Evolutionary conservation across 2,888 invertebrate species (phyloP).

Genomic region (Terebella lapidaria): DNA sequence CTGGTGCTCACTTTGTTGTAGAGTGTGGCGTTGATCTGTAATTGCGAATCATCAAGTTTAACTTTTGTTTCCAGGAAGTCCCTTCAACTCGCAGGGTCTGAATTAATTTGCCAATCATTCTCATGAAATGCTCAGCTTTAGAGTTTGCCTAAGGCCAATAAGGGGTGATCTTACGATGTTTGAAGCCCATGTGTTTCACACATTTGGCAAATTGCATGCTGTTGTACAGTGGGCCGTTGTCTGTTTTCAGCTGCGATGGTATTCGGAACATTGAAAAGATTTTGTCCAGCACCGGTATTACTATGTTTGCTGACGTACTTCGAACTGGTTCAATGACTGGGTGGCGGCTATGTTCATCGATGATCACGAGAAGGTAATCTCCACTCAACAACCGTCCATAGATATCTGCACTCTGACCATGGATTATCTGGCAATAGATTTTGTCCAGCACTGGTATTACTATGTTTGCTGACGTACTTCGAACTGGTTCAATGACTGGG

Average conservation of each 20-base stretch:
- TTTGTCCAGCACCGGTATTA: slow-evolving; percentile 18
- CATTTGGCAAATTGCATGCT: slow-evolving; percentile 20
- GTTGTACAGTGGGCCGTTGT: slow-evolving; percentile 6
- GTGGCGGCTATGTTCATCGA: slow-evolving; percentile 25
- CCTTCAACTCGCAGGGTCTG: background rate
- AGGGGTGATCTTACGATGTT: slow-evolving; percentile 21
- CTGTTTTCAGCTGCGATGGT: background rate
- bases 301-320: slow-evolving; percentile 15
- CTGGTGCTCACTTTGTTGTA: background rate
- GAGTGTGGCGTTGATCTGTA: slow-evolving; percentile 7
- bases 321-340: slow-evolving; percentile 23
- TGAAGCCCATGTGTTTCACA: slow-evolving; percentile 21
- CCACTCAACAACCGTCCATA: slow-evolving; percentile 15
- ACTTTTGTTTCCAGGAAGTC: slow-evolving; percentile 6
- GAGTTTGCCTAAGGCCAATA: slow-evolving; percentile 2
- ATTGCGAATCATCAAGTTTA: slow-evolving; percentile 2
- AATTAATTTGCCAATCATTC: slow-evolving; percentile 5
- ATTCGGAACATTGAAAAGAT: slow-evolving; percentile 4
- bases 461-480: slow-evolving; percentile 27
- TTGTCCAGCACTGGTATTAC: slow-evolving; percentile 16
- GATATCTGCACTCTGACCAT: no score
- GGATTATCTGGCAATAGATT: slow-evolving; percentile 16
- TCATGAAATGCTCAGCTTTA: slow-evolving; percentile 9
- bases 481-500: slow-evolving; percentile 15
- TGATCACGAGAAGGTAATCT: slow-evolving; percentile 23